phyloP scores from a whole-genome alignment of 2,888 invertebrate species.

The Melipona beecheii region DNA sequence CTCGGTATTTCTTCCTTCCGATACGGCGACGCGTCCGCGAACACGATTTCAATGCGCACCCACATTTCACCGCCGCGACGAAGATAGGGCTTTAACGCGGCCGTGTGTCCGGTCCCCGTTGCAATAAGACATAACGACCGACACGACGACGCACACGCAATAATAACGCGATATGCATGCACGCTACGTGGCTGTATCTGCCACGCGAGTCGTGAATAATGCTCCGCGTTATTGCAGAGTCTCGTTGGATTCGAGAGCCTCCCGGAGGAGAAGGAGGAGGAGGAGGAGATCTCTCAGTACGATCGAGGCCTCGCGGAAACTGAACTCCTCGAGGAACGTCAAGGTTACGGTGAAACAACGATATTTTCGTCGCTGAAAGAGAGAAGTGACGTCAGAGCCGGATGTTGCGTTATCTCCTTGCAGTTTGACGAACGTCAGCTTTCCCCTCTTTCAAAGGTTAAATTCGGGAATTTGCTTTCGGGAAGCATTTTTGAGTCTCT shows the following conservation, averaged over 20 bases:
- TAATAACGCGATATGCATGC: conserved; percentile 54
- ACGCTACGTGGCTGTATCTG: conserved; percentile 19
- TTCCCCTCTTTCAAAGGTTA: neutral
- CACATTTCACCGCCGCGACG: conserved; percentile 26
- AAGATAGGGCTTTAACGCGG: conserved; percentile 47
- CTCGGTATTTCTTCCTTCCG: conserved; percentile 36
- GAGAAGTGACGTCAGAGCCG: conserved; percentile 11
- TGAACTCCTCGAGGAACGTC: neutral
- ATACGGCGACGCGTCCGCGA: conserved; percentile 40
- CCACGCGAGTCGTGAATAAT: conserved; percentile 38
- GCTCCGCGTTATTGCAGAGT: conserved; percentile 9
- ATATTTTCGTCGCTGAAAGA: conserved; percentile 15
- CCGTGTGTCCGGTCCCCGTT: conserved; percentile 1
- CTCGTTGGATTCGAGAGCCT: neutral
- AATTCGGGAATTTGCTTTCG: too few relatives aligned
- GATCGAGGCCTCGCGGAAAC: conserved; percentile 4
- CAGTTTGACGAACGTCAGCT: neutral
- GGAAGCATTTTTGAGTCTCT: too few relatives aligned
- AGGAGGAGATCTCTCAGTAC: too few relatives aligned
- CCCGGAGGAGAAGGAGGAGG: too few relatives aligned
- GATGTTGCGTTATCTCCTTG: neutral
- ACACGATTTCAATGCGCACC: conserved; percentile 45
- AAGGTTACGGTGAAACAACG: conserved; percentile 5
- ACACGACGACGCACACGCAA: conserved; percentile 26
- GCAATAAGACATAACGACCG: conserved; percentile 65